Percentiles rank a stretch among this genome's conserved stretches.
Conservation (phyloP, 2,797 vertebrate genomes). For the Sebastes goodei region DNA sequence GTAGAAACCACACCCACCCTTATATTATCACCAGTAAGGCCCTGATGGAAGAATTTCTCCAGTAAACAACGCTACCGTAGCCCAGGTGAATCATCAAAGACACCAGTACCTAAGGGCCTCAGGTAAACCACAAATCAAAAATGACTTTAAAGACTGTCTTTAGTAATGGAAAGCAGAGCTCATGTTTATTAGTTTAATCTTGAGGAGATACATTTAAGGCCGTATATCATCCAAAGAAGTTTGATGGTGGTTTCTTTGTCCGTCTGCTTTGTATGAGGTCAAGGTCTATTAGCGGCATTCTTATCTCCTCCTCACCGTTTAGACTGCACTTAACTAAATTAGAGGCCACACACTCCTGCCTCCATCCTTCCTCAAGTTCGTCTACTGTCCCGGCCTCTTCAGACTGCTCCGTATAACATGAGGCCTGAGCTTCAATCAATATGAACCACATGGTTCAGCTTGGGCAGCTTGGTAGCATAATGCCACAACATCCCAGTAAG, state of each 20-base stretch:
- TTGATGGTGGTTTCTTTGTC: constrained; percentile 41
- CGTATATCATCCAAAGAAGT: constrained; percentile 10
- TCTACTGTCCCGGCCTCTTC: neutral
- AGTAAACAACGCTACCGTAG: constrained; percentile 24
- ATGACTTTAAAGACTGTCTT: constrained; percentile 31
- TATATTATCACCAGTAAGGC: constrained; percentile 5
- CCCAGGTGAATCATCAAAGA: constrained; percentile 44
- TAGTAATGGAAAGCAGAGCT: neutral
- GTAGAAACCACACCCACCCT: constrained; percentile 32
- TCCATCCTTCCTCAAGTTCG: constrained; percentile 8
- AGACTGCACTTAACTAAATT: constrained; percentile 67
- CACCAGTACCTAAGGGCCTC: neutral
- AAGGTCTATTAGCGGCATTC: constrained; percentile 65
- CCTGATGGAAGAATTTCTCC: constrained; percentile 34
- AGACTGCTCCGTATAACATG: neutral
- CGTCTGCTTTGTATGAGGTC: constrained; percentile 59
- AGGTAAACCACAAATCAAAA: constrained; percentile 37
- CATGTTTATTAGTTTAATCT: constrained; percentile 17
- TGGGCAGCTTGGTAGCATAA: neutral
- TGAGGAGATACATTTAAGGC: constrained; percentile 12
- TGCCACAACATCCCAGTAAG: too few relatives aligned
- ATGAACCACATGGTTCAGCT: too few relatives aligned
- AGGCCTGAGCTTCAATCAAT: neutral
- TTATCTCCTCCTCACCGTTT: constrained; percentile 67
- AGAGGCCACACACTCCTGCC: constrained; percentile 37